These are phyloP conservation scores for Anolis apletophallus DNA, from an alignment of 2,797 vertebrate genomes.

Conservation along the genomic window DNA sequence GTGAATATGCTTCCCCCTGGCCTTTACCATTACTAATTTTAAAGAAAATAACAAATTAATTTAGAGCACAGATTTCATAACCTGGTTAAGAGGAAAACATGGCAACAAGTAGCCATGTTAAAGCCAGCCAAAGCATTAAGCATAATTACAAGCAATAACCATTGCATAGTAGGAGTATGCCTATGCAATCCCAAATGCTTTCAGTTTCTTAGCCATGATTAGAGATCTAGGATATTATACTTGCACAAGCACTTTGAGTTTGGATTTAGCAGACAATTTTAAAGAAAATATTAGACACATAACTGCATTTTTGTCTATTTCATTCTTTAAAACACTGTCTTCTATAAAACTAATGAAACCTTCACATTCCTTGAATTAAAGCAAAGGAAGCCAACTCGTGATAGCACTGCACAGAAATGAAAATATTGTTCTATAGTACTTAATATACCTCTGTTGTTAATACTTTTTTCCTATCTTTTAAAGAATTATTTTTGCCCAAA, in stretches of 20 bases:
- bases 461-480: slow-evolving; percentile 3
- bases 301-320: not conserved
- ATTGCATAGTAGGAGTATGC: not conserved
- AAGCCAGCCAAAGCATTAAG: not conserved
- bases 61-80: not conserved
- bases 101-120: not conserved
- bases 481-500: slow-evolving; percentile 1
- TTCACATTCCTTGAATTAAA: slow-evolving; percentile 13
- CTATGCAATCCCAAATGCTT: not conserved
- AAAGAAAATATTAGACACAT: not conserved
- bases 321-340: not conserved
- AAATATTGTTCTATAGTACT: slow-evolving; percentile 26
- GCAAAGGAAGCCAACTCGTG: slow-evolving; percentile 28
- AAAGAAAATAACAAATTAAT: not conserved
- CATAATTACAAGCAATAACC: not conserved
- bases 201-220: not conserved
- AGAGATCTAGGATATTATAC: not conserved
- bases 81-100: not conserved
- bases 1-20: not conserved
- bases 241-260: not conserved
- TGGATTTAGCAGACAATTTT: not conserved
- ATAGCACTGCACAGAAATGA: not conserved
- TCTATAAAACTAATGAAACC: not conserved
- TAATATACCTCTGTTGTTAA: slow-evolving; percentile 29
- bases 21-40: not conserved